Percentiles rank a stretch among this genome's conserved stretches.
phyloP scores from a whole-genome alignment of 2,797 vertebrate species.

The Manis crassicaudata region DNA sequence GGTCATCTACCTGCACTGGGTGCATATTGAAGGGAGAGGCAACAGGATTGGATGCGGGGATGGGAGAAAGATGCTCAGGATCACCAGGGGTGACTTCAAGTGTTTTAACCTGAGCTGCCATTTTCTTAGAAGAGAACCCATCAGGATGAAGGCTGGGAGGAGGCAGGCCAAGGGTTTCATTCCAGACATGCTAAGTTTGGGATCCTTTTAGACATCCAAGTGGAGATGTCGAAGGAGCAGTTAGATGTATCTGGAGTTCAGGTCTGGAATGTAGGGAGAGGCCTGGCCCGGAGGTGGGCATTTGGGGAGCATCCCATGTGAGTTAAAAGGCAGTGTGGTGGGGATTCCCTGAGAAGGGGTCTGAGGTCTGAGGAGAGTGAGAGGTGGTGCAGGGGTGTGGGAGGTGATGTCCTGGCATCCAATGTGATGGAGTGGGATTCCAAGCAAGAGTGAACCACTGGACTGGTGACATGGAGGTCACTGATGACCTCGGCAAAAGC shows the following conservation, averaged over 20 bases:
- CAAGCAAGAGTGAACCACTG: background rate
- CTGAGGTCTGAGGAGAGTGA: background rate
- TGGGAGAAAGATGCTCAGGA: rapidly evolving
- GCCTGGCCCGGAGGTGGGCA: background rate
- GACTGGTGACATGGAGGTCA: background rate
- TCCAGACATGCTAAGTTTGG: background rate
- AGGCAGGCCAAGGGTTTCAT: background rate
- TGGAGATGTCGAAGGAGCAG: background rate
- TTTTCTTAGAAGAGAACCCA: background rate
- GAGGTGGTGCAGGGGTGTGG: no score
- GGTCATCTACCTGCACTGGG: rapidly evolving
- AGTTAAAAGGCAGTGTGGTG: background rate
- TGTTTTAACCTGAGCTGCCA: background rate
- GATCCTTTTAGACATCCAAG: background rate
- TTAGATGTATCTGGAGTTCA: no score
- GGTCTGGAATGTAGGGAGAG: background rate
- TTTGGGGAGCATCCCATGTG: no score
- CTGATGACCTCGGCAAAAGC: background rate
- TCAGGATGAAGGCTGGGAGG: background rate
- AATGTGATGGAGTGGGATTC: background rate
- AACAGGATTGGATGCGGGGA: background rate
- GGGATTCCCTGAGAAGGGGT: background rate
- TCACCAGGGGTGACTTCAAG: background rate
- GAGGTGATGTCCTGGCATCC: background rate
- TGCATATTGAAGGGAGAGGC: background rate